Evolutionary conservation across 2,113 vertebrate species (phyloP).

Genomic region (Toxotes jaculatrix): DNA sequence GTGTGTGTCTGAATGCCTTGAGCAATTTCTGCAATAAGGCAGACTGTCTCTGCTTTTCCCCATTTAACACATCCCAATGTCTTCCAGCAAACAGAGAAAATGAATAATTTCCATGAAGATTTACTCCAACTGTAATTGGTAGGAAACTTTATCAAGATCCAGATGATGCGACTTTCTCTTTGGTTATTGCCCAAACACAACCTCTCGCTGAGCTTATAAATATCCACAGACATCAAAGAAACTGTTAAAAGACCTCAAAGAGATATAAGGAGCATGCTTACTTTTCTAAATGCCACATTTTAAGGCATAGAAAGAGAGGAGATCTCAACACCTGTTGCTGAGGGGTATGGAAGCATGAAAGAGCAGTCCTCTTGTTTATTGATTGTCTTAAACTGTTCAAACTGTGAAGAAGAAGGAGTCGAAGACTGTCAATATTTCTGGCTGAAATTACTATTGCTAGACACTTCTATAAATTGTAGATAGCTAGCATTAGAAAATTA

Average conservation of each 20-base stretch:
- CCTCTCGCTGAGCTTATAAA: constrained; percentile 60
- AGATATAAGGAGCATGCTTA: not conserved
- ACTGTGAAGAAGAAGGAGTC: not conserved
- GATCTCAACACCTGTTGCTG: not conserved
- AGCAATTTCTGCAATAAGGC: constrained; percentile 55
- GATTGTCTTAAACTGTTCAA: constrained; percentile 27
- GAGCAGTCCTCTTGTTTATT: constrained; percentile 14
- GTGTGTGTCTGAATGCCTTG: constrained; percentile 17
- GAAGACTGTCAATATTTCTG: not conserved
- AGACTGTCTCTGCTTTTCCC: constrained; percentile 26
- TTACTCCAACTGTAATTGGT: constrained; percentile 68
- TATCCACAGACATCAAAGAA: constrained; percentile 57
- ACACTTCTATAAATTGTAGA: constrained; percentile 14
- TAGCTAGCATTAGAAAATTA: constrained; percentile 1
- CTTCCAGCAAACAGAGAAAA: constrained; percentile 52
- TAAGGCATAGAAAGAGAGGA: not conserved
- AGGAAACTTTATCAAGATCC: constrained; percentile 74
- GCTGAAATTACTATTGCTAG: not conserved
- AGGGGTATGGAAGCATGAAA: not conserved
- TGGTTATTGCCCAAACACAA: constrained; percentile 65
- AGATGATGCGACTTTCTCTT: constrained; percentile 68
- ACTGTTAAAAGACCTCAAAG: constrained; percentile 6
- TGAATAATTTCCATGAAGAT: constrained; percentile 53
- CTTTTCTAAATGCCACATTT: constrained; percentile 31
- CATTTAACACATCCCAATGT: constrained; percentile 43